Percentiles rank a stretch among this genome's conserved stretches.
Conservation (phyloP, 1,140 invertebrate species). For the Apis laboriosa region DNA sequence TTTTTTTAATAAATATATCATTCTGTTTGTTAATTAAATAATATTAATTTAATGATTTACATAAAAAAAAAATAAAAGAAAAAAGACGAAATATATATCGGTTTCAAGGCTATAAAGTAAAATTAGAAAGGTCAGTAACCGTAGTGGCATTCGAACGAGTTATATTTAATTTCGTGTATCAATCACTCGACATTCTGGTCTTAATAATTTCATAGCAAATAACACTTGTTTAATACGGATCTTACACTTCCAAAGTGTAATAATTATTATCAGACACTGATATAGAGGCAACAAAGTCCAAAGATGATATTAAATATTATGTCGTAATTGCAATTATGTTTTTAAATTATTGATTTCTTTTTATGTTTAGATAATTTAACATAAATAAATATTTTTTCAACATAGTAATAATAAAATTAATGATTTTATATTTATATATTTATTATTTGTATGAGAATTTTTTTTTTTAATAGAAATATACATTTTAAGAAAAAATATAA, state of each 20-base stretch:
- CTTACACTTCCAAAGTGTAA: background rate
- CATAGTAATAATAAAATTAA: background rate
- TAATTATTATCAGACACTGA: background rate
- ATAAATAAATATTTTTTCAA: background rate
- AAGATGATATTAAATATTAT: background rate
- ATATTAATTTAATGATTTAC: too few relatives aligned
- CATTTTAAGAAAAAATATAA: too few relatives aligned
- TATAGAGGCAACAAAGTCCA: conserved; percentile 6
- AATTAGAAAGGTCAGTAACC: background rate
- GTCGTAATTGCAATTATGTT: background rate
- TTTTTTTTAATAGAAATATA: too few relatives aligned
- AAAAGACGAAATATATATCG: background rate
- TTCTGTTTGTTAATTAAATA: too few relatives aligned
- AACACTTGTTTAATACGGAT: background rate
- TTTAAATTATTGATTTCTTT: background rate
- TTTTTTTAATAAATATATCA: too few relatives aligned
- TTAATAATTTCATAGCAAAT: background rate
- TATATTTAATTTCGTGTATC: conserved; percentile 35
- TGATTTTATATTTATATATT: background rate
- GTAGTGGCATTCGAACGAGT: background rate
- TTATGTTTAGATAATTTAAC: conserved; percentile 7
- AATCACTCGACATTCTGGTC: background rate
- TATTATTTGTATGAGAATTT: background rate
- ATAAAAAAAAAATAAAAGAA: background rate
- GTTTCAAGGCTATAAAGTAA: background rate